Base-by-base conservation (phyloP, 30 jellyfish, hydroid and myxozoan genomes). In the Clytia hemisphaerica region DNA sequence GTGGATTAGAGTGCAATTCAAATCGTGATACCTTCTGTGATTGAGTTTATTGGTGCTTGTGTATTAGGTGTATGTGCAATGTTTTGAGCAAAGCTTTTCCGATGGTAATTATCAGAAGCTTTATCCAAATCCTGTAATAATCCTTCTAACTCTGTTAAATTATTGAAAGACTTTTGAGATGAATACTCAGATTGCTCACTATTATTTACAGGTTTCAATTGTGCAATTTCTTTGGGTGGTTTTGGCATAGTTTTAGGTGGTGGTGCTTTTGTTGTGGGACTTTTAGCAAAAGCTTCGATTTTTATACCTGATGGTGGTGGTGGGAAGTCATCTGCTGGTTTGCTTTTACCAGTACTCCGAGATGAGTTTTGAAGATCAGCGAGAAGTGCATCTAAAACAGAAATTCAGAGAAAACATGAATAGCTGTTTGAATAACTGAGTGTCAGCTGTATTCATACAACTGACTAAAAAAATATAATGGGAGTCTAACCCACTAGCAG, bases 351-450 rank as follows among this genome's bases (percentile, higher is more conserved):
- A 21, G 70, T 25, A 22, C 70, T 37, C 25, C 38, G 16, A 16
- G 70, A 57, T 45, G 90, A 53, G 24, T 59, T 36, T 58, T 85
- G 96, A 81, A 85, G 66, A 72, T 85, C 96, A 19, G 96, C 96
- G 61, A 85, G 83, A 6, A 85, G 83, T 3, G 96, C 96, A 85
- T 85, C 96, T 85, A 57, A 44, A 77, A 77, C 37, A 0, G 25
- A 73, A 10, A 68, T 18, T n/a, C 7, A 12, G 54, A 0, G 19
- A 0, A 0, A 42, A n/a, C n/a, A n/a, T n/a, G n/a, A n/a, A n/a
- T n/a, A n/a, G n/a, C n/a, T n/a, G n/a, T n/a, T n/a, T n/a, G n/a
- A n/a, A n/a, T n/a, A n/a, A n/a, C n/a, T n/a, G n/a, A n/a, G n/a
- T n/a, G n/a, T n/a, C n/a, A n/a, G n/a, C n/a, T n/a, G n/a, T n/a